Percentiles rank a stretch among this genome's conserved stretches.
Evolutionary conservation across 2,113 vertebrate species (phyloP).

Genomic region (Tenrec ecaudatus): DNA sequence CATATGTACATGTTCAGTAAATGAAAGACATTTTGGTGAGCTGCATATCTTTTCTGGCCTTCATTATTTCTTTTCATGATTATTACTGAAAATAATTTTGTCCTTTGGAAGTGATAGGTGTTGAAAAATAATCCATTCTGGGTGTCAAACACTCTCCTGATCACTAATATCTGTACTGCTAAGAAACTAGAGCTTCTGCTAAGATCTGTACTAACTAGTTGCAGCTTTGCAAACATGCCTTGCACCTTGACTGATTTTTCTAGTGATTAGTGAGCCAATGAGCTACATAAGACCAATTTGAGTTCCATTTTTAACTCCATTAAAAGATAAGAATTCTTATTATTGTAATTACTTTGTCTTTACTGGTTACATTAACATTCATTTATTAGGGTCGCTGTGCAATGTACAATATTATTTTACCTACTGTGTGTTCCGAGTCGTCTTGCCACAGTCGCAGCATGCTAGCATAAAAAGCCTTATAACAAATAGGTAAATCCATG

Average conservation of each 20-base stretch:
- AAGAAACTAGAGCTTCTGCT: slow-evolving; percentile 8
- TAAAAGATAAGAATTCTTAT: slow-evolving; percentile 87
- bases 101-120: not conserved
- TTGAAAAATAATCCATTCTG: not conserved
- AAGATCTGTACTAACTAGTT: slow-evolving; percentile 53
- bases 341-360: slow-evolving; percentile 87
- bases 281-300: slow-evolving; percentile 79
- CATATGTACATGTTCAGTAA: not conserved
- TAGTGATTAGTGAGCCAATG: slow-evolving; percentile 82
- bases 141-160: not conserved
- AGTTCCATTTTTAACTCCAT: slow-evolving; percentile 84
- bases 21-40: slow-evolving; percentile 10
- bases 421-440: slow-evolving; percentile 88
- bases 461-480: slow-evolving; percentile 86
- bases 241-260: slow-evolving; percentile 75
- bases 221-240: slow-evolving; percentile 36
- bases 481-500: slow-evolving; percentile 89
- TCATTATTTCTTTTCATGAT: slow-evolving; percentile 15
- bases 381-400: slow-evolving; percentile 85
- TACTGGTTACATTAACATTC: slow-evolving; percentile 90
- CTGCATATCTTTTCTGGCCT: not conserved
- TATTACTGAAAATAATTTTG: slow-evolving; percentile 29
- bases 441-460: slow-evolving; percentile 90
- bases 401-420: slow-evolving; percentile 88
- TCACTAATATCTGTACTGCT: not conserved